Evolutionary conservation across 2,888 invertebrate species (phyloP).

Genomic region (Tigriopus californicus): DNA sequence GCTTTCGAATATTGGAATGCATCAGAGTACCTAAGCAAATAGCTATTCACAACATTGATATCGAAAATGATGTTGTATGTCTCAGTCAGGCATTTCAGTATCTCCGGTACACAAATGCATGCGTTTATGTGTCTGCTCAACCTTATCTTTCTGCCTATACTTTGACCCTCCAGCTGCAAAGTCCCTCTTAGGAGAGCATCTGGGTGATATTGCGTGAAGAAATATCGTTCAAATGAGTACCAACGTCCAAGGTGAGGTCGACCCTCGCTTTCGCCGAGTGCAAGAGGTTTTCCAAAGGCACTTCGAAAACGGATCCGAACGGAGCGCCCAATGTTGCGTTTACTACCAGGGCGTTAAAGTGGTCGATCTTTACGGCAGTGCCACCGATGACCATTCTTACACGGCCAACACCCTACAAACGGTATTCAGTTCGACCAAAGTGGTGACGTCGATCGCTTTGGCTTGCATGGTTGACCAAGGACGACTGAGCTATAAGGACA

Average conservation of each 20-base stretch:
- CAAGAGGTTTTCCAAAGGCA: background rate
- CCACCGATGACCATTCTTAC: background rate
- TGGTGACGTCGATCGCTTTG: conserved; percentile 1
- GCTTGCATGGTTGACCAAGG: background rate
- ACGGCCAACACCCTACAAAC: background rate
- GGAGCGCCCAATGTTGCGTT: conserved; percentile 5
- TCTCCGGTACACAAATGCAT: too few relatives aligned
- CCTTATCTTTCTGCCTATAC: too few relatives aligned
- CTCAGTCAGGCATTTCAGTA: too few relatives aligned
- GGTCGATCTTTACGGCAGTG: conserved; percentile 8
- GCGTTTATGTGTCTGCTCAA: too few relatives aligned
- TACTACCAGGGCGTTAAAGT: conserved; percentile 2
- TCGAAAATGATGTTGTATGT: too few relatives aligned
- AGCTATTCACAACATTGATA: too few relatives aligned
- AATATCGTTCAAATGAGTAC: too few relatives aligned
- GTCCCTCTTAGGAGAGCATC: too few relatives aligned
- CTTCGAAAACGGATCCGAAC: background rate
- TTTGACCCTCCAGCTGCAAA: too few relatives aligned
- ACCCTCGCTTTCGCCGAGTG: background rate
- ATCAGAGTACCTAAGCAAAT: too few relatives aligned
- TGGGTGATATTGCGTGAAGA: too few relatives aligned
- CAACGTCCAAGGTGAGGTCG: background rate
- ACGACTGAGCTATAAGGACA: background rate
- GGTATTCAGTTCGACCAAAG: conserved; percentile 6
- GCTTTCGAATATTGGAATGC: too few relatives aligned